A percentile compares a stretch with the other conserved stretches of the same genome.
Evolutionary conservation across 2,888 invertebrate genomes (phyloP).

Genomic region (Mesochorus sp.): DNA sequence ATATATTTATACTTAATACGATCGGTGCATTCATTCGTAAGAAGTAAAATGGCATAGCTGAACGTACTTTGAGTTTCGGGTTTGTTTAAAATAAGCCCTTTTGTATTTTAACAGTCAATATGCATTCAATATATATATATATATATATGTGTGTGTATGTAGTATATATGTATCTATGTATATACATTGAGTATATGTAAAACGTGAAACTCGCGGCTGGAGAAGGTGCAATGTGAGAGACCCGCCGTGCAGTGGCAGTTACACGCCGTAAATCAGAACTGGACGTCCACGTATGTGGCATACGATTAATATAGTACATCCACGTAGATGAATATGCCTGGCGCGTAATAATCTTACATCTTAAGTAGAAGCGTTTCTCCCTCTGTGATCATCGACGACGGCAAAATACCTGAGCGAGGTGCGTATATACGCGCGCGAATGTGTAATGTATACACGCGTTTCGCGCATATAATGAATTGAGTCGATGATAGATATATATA

Average conservation of each 20-base stretch:
- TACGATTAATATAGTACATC: slow-evolving; percentile 48
- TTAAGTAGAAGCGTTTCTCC: slow-evolving; percentile 44
- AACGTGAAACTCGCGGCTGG: background rate
- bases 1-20: background rate
- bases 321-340: background rate
- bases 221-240: slow-evolving; percentile 32
- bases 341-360: slow-evolving; percentile 56
- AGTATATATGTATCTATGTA: background rate
- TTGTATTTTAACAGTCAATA: background rate
- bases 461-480: slow-evolving; percentile 37
- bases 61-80: background rate
- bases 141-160: background rate
- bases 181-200: background rate
- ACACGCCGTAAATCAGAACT: slow-evolving; percentile 59
- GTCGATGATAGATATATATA: slow-evolving; percentile 30
- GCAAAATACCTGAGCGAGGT: slow-evolving; percentile 8
- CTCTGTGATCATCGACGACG: slow-evolving; percentile 39
- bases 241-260: slow-evolving; percentile 56
- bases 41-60: background rate
- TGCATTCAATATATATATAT: background rate
- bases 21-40: background rate
- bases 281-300: slow-evolving; percentile 52
- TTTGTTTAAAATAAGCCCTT: background rate
- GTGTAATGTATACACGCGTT: background rate
- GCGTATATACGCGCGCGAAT: too few species aligned